phyloP scores from a whole-genome alignment of 2,113 vertebrate genomes.

The Paramormyrops kingsleyae region DNA sequence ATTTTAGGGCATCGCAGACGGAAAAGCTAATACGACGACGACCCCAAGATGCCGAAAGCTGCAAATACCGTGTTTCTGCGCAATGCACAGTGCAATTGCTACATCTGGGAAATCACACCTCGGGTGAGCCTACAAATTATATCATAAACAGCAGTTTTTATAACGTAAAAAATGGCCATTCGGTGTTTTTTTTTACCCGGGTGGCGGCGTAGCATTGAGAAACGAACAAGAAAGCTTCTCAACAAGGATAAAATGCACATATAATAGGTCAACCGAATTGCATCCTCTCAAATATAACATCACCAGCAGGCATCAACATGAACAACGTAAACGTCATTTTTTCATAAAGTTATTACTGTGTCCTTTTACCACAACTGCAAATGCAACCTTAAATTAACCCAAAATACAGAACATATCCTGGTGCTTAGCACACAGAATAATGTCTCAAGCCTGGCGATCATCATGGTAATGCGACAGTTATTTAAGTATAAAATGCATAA shows the following conservation, averaged over 20 bases:
- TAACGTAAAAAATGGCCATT: neutral
- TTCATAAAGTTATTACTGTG: neutral
- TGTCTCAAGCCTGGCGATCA: neutral
- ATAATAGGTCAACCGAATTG: neutral
- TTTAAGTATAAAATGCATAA: neutral
- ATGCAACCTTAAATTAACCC: neutral
- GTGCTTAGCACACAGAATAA: neutral
- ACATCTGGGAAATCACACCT: neutral
- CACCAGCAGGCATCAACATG: neutral
- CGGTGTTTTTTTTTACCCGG: neutral
- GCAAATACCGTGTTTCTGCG: slow-evolving; percentile 35
- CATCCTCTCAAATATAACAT: neutral
- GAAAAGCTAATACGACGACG: slow-evolving; percentile 44
- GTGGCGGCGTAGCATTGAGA: neutral
- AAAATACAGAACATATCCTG: neutral
- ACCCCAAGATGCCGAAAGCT: slow-evolving; percentile 43
- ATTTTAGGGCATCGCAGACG: slow-evolving; percentile 3
- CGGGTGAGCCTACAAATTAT: neutral
- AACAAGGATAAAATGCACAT: neutral
- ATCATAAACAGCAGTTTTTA: neutral
- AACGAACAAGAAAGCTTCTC: neutral
- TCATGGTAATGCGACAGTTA: neutral
- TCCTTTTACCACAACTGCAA: neutral
- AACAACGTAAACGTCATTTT: neutral
- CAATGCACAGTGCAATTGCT: neutral